A percentile compares a stretch with the other conserved stretches of the same genome.
phyloP scores from a whole-genome alignment of 2,113 vertebrate genomes.

The Hirundichthys speculiger region DNA sequence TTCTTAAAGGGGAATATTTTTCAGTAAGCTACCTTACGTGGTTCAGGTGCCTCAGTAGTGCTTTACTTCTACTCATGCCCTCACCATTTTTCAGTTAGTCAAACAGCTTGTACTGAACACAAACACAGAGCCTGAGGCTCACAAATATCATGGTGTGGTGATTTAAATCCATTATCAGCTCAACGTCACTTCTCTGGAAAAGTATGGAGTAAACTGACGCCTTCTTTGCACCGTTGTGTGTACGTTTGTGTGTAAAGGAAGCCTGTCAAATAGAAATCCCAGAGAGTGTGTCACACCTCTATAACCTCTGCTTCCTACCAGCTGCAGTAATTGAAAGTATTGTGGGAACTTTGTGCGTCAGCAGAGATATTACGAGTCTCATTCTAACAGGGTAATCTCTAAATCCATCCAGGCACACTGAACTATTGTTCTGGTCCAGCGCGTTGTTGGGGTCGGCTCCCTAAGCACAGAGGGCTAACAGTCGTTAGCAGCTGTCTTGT shows the following conservation, averaged over 20 bases:
- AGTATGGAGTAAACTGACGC: slow-evolving; percentile 34
- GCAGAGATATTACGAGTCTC: slow-evolving; percentile 34
- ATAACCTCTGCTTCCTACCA: slow-evolving; percentile 22
- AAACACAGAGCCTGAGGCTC: not conserved
- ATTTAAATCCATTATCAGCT: slow-evolving; percentile 28
- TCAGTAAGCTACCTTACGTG: too few species aligned
- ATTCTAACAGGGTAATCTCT: slow-evolving; percentile 35
- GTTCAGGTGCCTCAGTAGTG: too few species aligned
- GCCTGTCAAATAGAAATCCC: slow-evolving; percentile 16
- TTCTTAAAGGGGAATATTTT: too few species aligned
- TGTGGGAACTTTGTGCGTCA: slow-evolving; percentile 32
- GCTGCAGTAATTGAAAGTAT: slow-evolving; percentile 13
- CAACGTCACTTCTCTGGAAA: slow-evolving; percentile 27
- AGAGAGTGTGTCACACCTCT: not conserved
- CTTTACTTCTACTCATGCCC: too few species aligned
- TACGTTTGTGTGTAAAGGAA: slow-evolving; percentile 10
- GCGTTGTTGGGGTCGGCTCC: slow-evolving; percentile 19
- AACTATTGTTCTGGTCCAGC: slow-evolving; percentile 43
- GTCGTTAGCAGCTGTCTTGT: slow-evolving; percentile 19
- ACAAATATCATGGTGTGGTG: slow-evolving; percentile 33
- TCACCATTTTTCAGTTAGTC: too few species aligned
- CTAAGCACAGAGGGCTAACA: slow-evolving; percentile 18
- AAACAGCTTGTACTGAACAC: too few species aligned
- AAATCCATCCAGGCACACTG: slow-evolving; percentile 44
- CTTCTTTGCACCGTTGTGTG: slow-evolving; percentile 7